Evolutionary conservation across 1,140 invertebrate genomes (phyloP).

Genomic region (Bombus superbus): DNA sequence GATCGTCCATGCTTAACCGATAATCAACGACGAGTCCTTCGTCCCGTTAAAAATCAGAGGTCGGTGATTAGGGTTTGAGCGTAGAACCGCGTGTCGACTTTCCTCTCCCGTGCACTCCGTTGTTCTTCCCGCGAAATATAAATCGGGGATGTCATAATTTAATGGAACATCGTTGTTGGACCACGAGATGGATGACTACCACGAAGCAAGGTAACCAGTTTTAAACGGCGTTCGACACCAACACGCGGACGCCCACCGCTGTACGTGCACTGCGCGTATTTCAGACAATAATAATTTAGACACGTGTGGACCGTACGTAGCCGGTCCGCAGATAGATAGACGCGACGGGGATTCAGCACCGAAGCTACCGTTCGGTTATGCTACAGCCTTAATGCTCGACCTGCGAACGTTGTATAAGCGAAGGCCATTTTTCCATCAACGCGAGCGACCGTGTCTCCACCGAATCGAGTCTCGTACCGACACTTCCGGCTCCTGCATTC

Average conservation of each 20-base stretch:
- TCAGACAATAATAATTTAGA: conserved; percentile 80
- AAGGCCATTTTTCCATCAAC: conserved; percentile 42
- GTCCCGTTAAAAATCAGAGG: background rate
- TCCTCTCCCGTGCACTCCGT: conserved; percentile 1
- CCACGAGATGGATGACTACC: conserved; percentile 33
- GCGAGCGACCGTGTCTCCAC: background rate
- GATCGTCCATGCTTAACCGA: background rate
- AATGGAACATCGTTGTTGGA: conserved; percentile 54
- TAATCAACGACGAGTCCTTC: background rate
- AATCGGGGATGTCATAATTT: conserved; percentile 59
- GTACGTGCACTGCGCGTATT: conserved; percentile 52
- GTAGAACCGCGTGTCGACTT: no score
- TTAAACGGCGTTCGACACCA: conserved; percentile 52
- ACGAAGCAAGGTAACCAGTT: conserved; percentile 59
- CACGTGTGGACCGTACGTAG: conserved; percentile 78
- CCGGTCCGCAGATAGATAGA: conserved; percentile 67
- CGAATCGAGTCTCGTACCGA: conserved; percentile 11
- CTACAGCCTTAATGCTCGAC: conserved; percentile 45
- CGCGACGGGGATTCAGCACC: conserved; percentile 49
- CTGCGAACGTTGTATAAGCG: conserved; percentile 31
- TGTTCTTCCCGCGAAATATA: conserved; percentile 55
- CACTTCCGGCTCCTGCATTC: conserved; percentile 6
- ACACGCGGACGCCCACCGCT: conserved; percentile 28
- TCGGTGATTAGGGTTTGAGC: conserved; percentile 3
- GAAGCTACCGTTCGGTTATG: conserved; percentile 60